Base-by-base conservation (phyloP, 2,113 vertebrate genomes). In the Sceloporus tristichus region DNA sequence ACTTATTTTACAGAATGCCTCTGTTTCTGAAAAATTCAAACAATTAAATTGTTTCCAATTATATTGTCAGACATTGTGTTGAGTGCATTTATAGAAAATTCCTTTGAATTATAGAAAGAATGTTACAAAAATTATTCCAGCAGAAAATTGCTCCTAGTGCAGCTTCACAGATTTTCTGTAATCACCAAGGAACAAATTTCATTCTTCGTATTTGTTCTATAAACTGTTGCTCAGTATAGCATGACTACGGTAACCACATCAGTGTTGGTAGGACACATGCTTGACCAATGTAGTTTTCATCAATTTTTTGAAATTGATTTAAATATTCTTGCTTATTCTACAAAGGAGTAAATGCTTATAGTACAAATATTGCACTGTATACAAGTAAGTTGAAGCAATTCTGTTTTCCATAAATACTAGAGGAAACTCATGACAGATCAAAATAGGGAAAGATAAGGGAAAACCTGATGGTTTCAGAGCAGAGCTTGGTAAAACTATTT, bases 1-100 rank as follows among this genome's bases (percentile, higher is more conserved):
- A 88, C 62, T 70, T 88, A 84, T 84, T 84, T 84, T 78, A 84
- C 23, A 84, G 40, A 62, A 82, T 66, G 75, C 75, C 62, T 54
- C 14, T 84, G 81, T 88, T 88, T 88, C 81, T 88, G 81, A 34
- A 53, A 84, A 88, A 78, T 84, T 78, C 81, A 88, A 88, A 68
- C 74, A 88, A 88, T 88, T 84, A 88, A 78, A 70, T 88, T 84
- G 80, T 88, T 88, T 84, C 81, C 87, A 88, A 84, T 88, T 84
- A 88, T 84, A 84, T 23, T 88, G 87, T 88, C 87, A 88, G 59
- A 88, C 78, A 88, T 54, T 88, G 62, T 34, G 53, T 62, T 83
- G 87, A 83, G 65, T 78, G 53, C 87, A 83, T 70, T 84, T 88
- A 78, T 23, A 84, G 81, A 88, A 83, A 84, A 88, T 78, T 56